Evolutionary conservation across 2,113 vertebrate genomes (phyloP).

Genomic region (Eolophus roseicapilla): DNA sequence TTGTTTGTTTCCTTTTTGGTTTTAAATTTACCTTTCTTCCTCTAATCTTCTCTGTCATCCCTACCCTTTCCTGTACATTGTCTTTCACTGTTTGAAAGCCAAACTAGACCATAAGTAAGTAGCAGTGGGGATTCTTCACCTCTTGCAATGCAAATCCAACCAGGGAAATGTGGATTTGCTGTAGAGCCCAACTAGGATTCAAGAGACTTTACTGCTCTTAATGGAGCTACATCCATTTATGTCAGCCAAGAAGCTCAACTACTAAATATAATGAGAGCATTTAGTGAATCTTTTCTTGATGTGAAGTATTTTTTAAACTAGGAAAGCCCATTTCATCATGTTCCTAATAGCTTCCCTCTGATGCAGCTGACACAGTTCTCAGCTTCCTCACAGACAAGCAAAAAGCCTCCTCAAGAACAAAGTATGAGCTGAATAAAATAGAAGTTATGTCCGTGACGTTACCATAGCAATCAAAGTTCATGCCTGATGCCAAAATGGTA

Average conservation of each 20-base stretch:
- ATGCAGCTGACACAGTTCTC: slow-evolving; percentile 38
- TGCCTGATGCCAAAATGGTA: slow-evolving; percentile 16
- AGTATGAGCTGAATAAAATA: slow-evolving; percentile 13
- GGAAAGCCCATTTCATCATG: not conserved
- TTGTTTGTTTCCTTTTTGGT: not conserved
- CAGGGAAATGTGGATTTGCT: not conserved
- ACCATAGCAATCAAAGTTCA: slow-evolving; percentile 63
- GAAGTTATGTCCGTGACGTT: slow-evolving; percentile 38
- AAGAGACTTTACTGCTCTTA: not conserved
- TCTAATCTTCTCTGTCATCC: not conserved
- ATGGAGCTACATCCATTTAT: not conserved
- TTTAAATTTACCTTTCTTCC: not conserved
- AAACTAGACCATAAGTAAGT: not conserved
- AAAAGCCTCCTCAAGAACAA: slow-evolving; percentile 18
- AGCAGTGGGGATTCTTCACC: not conserved
- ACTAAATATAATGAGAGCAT: not conserved
- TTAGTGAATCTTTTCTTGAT: not conserved
- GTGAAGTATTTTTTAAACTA: not conserved
- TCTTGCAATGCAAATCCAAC: not conserved
- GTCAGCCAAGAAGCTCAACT: not conserved
- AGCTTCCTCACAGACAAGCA: slow-evolving; percentile 11
- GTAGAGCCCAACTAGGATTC: not conserved
- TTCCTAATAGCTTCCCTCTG: not conserved
- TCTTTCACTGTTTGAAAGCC: not conserved
- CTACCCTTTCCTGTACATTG: not conserved